Conservation (phyloP, 2,888 invertebrate genomes). For the Scelioninae gen. 2 region DNA sequence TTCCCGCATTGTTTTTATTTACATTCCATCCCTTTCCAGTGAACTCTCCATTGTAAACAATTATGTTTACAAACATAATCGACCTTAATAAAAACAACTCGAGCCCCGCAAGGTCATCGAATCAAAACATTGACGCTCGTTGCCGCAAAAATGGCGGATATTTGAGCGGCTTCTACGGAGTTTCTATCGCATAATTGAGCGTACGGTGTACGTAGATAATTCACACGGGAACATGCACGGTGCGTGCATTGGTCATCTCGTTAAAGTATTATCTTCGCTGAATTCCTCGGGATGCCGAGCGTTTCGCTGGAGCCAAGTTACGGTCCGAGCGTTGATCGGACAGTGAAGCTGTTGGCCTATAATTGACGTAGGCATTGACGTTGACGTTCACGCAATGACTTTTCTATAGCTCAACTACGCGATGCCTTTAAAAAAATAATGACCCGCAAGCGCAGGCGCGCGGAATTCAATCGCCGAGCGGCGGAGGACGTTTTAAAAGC, state of each 20-base stretch:
- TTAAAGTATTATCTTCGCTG: constrained; percentile 50
- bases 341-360: constrained; percentile 45
- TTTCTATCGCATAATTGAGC: constrained; percentile 52
- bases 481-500: constrained; percentile 18
- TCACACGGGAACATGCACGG: constrained; percentile 53
- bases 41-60: no score
- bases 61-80: no score
- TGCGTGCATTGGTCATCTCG: constrained; percentile 52
- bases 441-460: constrained; percentile 3
- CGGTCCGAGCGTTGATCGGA: constrained; percentile 28
- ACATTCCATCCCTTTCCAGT: no score
- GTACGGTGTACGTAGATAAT: constrained; percentile 47
- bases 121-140: constrained; percentile 5
- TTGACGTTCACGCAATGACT: constrained; percentile 52
- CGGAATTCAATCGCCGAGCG: constrained; percentile 22
- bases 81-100: no score
- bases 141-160: constrained; percentile 14
- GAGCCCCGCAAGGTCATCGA: no score
- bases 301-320: constrained; percentile 20
- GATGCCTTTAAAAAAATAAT: constrained; percentile 9
- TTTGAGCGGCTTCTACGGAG: constrained; percentile 34
- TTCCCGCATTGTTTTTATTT: no score
- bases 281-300: constrained; percentile 38
- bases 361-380: constrained; percentile 53
- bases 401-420: constrained; percentile 37